Evolutionary conservation across 2,797 vertebrate genomes (phyloP).

Genomic region (Peromyscus eremicus): DNA sequence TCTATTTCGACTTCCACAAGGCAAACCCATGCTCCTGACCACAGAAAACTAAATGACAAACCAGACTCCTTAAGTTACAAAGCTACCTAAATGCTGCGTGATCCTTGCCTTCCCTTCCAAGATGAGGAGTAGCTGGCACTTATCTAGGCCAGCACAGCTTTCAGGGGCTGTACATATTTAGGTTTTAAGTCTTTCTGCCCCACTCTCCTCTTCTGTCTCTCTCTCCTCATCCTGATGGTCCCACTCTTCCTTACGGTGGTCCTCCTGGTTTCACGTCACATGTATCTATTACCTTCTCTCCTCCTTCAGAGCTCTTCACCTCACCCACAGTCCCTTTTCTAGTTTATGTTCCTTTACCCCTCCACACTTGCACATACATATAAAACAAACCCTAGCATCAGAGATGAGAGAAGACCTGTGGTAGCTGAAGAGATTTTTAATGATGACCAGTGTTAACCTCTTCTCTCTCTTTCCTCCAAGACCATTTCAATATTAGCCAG

Average conservation of each 20-base stretch:
- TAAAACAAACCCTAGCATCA: neutral
- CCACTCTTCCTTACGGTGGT: too few relatives aligned
- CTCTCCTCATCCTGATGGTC: neutral
- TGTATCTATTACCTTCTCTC: neutral
- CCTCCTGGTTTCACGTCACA: neutral
- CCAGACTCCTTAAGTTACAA: neutral
- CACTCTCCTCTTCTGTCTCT: neutral
- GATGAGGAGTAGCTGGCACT: neutral
- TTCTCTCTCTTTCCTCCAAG: neutral
- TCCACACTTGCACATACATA: neutral
- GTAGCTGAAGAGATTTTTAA: neutral
- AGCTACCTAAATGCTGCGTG: neutral
- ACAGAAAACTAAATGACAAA: neutral
- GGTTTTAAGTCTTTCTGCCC: neutral
- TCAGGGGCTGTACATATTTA: neutral
- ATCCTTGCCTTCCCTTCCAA: neutral
- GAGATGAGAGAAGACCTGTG: neutral
- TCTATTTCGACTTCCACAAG: neutral
- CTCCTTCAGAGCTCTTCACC: neutral
- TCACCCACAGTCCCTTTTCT: neutral
- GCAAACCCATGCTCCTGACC: neutral
- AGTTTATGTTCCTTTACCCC: neutral
- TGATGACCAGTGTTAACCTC: neutral
- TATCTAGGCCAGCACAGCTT: neutral
- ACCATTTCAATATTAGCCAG: neutral